These are phyloP conservation scores for Lepilemur septentrionalis DNA, from an alignment of 2,797 vertebrate species.

Conservation along the genomic window DNA sequence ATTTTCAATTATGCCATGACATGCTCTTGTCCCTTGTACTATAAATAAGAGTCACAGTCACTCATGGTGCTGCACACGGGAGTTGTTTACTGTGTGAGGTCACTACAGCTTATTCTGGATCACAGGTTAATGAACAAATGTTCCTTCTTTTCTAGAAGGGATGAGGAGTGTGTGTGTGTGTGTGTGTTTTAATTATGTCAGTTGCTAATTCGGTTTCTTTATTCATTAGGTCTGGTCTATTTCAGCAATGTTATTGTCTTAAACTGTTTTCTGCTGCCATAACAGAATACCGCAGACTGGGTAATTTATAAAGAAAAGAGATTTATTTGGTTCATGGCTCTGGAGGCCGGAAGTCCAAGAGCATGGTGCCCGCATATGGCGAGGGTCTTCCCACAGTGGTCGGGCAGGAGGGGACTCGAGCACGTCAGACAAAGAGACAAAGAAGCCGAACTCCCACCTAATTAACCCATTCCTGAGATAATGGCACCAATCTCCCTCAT, in stretches of 20 bases:
- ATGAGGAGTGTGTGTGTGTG: neutral
- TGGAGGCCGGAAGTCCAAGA: neutral
- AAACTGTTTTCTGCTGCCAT: neutral
- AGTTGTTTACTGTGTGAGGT: slow-evolving; percentile 62
- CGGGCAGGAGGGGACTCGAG: neutral
- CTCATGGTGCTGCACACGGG: neutral
- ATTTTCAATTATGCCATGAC: slow-evolving; percentile 32
- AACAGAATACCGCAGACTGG: neutral
- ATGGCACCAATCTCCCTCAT: neutral
- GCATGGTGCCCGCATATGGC: neutral
- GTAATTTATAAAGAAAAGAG: neutral
- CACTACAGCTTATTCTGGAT: slow-evolving; percentile 63
- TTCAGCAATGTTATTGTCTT: slow-evolving; percentile 48
- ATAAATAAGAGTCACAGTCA: slow-evolving; percentile 65
- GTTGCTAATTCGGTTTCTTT: slow-evolving; percentile 63
- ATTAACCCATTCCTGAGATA: neutral
- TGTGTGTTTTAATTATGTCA: slow-evolving; percentile 48
- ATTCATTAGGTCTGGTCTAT: slow-evolving; percentile 57
- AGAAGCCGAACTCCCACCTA: neutral
- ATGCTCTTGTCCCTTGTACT: slow-evolving; percentile 44
- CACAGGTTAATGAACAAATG: slow-evolving; percentile 57
- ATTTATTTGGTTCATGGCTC: neutral
- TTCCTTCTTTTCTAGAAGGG: slow-evolving; percentile 60
- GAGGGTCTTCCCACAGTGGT: neutral
- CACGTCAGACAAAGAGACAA: neutral